Base-by-base conservation (phyloP, 2,797 vertebrate genomes). In the Pangasius larnaudii region DNA sequence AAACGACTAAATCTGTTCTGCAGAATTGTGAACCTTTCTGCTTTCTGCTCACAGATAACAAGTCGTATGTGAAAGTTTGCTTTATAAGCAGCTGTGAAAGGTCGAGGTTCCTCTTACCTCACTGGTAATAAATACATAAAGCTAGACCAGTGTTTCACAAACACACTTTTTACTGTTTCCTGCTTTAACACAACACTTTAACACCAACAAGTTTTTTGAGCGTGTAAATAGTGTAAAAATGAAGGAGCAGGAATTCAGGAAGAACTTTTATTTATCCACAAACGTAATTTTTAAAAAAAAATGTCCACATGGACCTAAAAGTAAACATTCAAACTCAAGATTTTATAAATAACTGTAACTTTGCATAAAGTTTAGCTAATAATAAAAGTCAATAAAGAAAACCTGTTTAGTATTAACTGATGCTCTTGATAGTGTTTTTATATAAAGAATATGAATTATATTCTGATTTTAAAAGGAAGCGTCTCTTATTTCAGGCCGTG, bases 401-500 rank as follows among this genome's bases (percentile, higher is more conserved):
- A 8, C 27, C 2, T 39, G 24, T 80, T 63, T 63, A 61, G 24
- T 61, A 63, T 61, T 27, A 49, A 42, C 49, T 58, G 11, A 8
- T 18, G 56, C 5, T 69, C 74, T 9, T 8, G 5, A 10, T 83
- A 86, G 88, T 83, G 88, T 86, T 61, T 58, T 10, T 2, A 3
- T 42, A 14, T 46, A 18, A 58, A 67, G 79, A 18, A 59, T 59
- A 59, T 59, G 3, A 39, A 42, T 56, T 19, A 5, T 14, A 33
- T 24, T 24, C 8, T 22, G 22, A 1, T 11, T 49, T 14, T 14
- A 27, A 58, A 58, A 0, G 30, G 71, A 14, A 22, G 24, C 42
- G 27, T 18, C 51, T 27, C 36, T 95, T 95, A 98, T 89, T 99
- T 99, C 82, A 98, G 95, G 77, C 97, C 98, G 0, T 99, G 99